These are phyloP conservation scores for Lucilia sericata DNA, from an alignment of 1,140 invertebrate species.

Conservation along the genomic window DNA sequence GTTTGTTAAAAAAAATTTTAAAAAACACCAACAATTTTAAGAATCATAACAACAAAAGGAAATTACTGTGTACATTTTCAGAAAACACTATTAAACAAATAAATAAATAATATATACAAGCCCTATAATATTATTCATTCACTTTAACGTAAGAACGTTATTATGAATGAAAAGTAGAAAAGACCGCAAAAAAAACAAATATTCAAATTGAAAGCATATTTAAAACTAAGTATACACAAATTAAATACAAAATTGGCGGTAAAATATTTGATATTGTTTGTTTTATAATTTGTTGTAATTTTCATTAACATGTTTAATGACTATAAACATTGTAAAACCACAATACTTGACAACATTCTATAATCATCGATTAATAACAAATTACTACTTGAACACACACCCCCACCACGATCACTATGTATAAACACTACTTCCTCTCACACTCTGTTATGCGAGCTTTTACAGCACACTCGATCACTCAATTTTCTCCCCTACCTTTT, in stretches of 20 bases:
- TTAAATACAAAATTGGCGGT: background rate
- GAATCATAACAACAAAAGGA: background rate
- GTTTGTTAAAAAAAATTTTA: background rate
- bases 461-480: background rate
- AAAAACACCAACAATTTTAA: background rate
- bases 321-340: background rate
- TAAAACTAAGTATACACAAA: background rate
- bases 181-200: background rate
- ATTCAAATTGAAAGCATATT: background rate
- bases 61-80: background rate
- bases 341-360: background rate
- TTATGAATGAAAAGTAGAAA: background rate
- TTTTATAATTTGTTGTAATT: background rate
- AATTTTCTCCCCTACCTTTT: background rate
- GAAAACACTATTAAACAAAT: too few relatives aligned
- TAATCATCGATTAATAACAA: background rate
- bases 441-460: too few relatives aligned
- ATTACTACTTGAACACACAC: background rate
- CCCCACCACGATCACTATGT: too few relatives aligned
- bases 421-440: too few relatives aligned
- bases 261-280: background rate
- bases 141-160: background rate
- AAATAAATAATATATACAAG: too few relatives aligned
- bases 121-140: too few relatives aligned
- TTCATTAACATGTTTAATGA: constrained; percentile 8